Evolutionary conservation across 2,888 invertebrate genomes (phyloP).

Genomic region (Phorcus lineatus): DNA sequence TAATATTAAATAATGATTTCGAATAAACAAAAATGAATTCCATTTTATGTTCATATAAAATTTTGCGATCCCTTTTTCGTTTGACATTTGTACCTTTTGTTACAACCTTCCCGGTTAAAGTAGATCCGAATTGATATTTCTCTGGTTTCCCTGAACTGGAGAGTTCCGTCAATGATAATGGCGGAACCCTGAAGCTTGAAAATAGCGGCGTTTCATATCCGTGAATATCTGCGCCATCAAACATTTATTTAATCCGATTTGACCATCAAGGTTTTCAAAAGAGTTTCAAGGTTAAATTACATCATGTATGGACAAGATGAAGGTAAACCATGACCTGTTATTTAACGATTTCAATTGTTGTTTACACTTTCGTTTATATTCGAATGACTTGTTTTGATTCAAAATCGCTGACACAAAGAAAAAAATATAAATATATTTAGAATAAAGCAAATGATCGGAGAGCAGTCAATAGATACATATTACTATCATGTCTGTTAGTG

Average conservation of each 20-base stretch:
- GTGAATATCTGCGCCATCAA: neutral
- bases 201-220: neutral
- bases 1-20: too few species aligned
- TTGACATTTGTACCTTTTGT: neutral
- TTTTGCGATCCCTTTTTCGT: neutral
- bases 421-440: too few species aligned
- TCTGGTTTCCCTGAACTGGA: neutral
- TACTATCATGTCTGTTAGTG: too few species aligned
- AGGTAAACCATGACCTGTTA: constrained; percentile 37
- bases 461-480: too few species aligned
- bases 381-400: neutral
- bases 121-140: neutral
- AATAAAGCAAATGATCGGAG: too few species aligned
- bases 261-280: neutral
- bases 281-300: neutral
- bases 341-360: neutral
- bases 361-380: neutral
- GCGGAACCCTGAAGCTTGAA: constrained; percentile 1
- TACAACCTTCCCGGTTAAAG: neutral
- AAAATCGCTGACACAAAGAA: neutral
- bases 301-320: constrained; percentile 61
- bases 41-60: too few species aligned
- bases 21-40: too few species aligned
- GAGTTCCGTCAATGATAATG: constrained; percentile 27
- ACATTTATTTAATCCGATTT: neutral